phyloP scores from a whole-genome alignment of 2,797 vertebrate species.

The Chromobotia macracanthus region DNA sequence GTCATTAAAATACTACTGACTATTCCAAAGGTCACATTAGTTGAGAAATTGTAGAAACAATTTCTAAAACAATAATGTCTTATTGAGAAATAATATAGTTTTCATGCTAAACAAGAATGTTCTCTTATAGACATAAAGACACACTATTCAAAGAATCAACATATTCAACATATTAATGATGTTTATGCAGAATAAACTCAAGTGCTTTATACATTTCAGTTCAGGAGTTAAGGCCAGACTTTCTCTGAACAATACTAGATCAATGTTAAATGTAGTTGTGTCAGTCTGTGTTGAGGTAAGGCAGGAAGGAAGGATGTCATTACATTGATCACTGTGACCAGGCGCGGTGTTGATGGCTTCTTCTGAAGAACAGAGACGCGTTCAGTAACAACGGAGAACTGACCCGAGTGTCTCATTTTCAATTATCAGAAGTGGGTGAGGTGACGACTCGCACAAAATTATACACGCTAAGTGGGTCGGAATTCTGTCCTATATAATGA shows the following conservation, averaged over 20 bases:
- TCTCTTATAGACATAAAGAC: not conserved
- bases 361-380: slow-evolving; percentile 23
- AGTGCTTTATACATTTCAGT: not conserved
- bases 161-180: not conserved
- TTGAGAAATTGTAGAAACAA: not conserved
- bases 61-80: not conserved
- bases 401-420: slow-evolving; percentile 28
- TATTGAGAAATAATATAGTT: not conserved
- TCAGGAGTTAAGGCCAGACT: not conserved
- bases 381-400: not conserved
- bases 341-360: not conserved
- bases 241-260: too few species aligned
- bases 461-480: not conserved
- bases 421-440: slow-evolving; percentile 40
- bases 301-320: slow-evolving; percentile 20
- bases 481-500: not conserved
- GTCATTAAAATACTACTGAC: slow-evolving; percentile 55
- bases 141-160: not conserved
- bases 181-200: not conserved
- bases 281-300: not conserved
- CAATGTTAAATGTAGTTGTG: slow-evolving; percentile 7
- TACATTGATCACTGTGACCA: not conserved
- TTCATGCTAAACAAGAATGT: not conserved
- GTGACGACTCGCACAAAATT: slow-evolving; percentile 3
- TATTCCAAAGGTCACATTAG: slow-evolving; percentile 59